Percentiles rank a stretch among this genome's conserved stretches.
Conservation (phyloP, 2,888 invertebrate genomes). For the Criorhina ranunculi region DNA sequence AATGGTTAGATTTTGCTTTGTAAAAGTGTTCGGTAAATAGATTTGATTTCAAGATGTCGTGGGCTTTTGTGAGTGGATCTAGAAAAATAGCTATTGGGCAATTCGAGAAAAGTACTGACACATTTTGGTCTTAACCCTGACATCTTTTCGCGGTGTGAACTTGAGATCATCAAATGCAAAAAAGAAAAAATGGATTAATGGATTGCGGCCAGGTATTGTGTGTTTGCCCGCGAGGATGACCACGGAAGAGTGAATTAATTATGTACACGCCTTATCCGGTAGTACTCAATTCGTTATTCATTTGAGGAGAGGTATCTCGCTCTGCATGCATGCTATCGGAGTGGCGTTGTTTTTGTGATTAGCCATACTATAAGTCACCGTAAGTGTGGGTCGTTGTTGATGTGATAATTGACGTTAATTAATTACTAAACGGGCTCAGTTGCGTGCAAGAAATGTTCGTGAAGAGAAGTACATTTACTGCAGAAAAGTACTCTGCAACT, state of each 20-base stretch:
- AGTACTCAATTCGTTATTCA: constrained; percentile 22
- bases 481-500: neutral
- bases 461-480: constrained; percentile 4
- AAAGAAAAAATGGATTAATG: constrained; percentile 28
- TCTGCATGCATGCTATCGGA: constrained; percentile 43
- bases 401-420: constrained; percentile 53
- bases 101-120: constrained; percentile 13
- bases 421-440: constrained; percentile 33
- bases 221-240: constrained; percentile 24
- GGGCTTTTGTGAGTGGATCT: constrained; percentile 12
- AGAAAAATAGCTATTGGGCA: constrained; percentile 19
- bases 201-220: constrained; percentile 23
- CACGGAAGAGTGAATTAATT: constrained; percentile 37
- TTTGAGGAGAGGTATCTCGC: constrained; percentile 1
- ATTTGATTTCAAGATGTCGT: constrained; percentile 1
- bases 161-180: constrained; percentile 26
- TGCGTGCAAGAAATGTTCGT: constrained; percentile 43
- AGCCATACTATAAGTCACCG: neutral
- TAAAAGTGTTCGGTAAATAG: constrained; percentile 10
- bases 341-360: constrained; percentile 28
- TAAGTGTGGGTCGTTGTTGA: constrained; percentile 20
- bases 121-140: constrained; percentile 36
- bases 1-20: neutral
- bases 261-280: constrained; percentile 25
- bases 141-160: constrained; percentile 24